Evolutionary conservation across 2,888 invertebrate genomes (phyloP).

Genomic region (Trissolcus brochymenae): DNA sequence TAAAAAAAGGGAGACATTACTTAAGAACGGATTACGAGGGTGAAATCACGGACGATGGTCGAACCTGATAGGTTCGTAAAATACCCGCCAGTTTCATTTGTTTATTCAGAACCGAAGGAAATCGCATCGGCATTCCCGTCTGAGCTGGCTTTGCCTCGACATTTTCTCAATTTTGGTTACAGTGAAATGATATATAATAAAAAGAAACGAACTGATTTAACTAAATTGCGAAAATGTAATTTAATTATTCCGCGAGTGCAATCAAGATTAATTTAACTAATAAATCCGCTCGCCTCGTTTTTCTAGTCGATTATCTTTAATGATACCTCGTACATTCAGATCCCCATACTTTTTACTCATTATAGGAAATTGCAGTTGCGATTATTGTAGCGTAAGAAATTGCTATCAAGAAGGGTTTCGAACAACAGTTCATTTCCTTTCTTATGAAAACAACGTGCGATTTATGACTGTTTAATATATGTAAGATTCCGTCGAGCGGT

Average conservation of each 20-base stretch:
- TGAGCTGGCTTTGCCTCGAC: too few relatives aligned
- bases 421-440: conserved; percentile 46
- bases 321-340: conserved; percentile 11
- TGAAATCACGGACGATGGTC: conserved; percentile 69
- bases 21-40: conserved; percentile 75
- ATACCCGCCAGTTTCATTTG: conserved; percentile 24
- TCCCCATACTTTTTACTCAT: conserved; percentile 13
- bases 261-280: not conserved
- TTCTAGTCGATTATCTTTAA: conserved; percentile 25
- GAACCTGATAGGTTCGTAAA: conserved; percentile 49
- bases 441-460: conserved; percentile 64
- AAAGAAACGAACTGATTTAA: too few relatives aligned
- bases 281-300: conserved; percentile 6
- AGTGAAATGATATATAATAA: too few relatives aligned
- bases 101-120: conserved; percentile 44
- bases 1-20: conserved; percentile 71
- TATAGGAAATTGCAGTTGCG: conserved; percentile 20
- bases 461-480: conserved; percentile 43
- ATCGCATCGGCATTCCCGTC: not conserved
- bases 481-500: conserved; percentile 65
- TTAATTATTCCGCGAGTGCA: too few relatives aligned
- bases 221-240: too few relatives aligned
- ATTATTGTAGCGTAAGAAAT: conserved; percentile 40
- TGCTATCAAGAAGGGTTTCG: conserved; percentile 32
- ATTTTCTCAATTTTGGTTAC: too few relatives aligned